Evolutionary conservation across 2,888 invertebrate species (phyloP), one percentile per base, ranked within the genome.

Genomic region (Aquatica leii): DNA sequence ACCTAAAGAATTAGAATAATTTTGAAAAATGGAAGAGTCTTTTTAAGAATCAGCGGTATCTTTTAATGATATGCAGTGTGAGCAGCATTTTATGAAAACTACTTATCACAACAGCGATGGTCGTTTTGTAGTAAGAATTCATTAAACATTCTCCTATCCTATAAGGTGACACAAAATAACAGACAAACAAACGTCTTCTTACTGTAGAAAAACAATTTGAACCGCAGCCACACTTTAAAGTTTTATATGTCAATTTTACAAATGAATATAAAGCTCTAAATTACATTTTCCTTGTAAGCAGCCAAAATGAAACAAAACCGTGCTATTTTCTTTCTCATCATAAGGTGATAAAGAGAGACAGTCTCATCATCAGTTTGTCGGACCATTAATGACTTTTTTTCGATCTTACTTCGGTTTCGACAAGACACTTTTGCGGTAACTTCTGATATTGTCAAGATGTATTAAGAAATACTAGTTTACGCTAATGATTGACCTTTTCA

Each of bases 251-350:
- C 12, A 11, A 37, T n/a, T 37, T 37, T n/a, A 37, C 12, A 12
- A 9, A 37, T 2, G 37, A 37, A 37, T 37, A 37, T 37, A 37
- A 9, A n/a, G 12, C 3, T 37, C 37, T 37, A 11, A 37, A 37
- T 9, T 12, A 37, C 12, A 37, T 37, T 11, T 5, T 12, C 12
- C n/a, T n/a, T n/a, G n/a, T n/a, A n/a, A n/a, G 9, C 11, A 9
- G 43, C 46, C 35, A 14, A 31, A 53, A 53, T 48, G 18, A 60
- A n/a, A n/a, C n/a, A n/a, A n/a, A n/a, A n/a, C n/a, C n/a, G n/a
- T n/a, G n/a, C n/a, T n/a, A n/a, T n/a, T n/a, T n/a, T n/a, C n/a
- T n/a, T n/a, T n/a, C n/a, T n/a, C n/a, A n/a, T n/a, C n/a, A n/a
- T n/a, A 41, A 54, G 49, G 18, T 48, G 8, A 2, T 48, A 18